These are phyloP conservation scores for Himalopsyche phryganea DNA, from an alignment of 1,140 invertebrate genomes.

Conservation along the genomic window DNA sequence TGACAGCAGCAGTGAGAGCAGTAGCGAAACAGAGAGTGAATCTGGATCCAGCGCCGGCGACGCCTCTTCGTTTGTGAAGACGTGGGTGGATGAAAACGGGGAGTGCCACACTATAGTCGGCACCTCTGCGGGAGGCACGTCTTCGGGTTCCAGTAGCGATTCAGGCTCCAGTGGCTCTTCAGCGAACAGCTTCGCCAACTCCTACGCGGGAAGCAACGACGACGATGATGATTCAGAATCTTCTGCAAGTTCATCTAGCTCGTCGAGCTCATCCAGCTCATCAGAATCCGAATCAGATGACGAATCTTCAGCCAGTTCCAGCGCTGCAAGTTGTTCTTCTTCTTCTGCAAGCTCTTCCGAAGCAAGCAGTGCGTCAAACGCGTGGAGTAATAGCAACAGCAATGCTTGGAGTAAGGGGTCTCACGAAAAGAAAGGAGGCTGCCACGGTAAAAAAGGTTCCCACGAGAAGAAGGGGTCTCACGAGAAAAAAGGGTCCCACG, in stretches of 20 bases:
- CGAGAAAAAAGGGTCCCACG: neutral
- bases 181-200: neutral
- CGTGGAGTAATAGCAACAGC: neutral
- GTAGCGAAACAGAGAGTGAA: neutral
- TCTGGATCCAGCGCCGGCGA: neutral
- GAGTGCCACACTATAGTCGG: neutral
- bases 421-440: neutral
- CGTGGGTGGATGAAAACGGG: neutral
- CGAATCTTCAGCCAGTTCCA: neutral
- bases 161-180: neutral
- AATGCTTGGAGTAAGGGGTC: neutral
- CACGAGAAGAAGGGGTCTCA: constrained; percentile 1
- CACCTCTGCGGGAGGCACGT: neutral
- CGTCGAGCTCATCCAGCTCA: neutral
- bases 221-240: neutral
- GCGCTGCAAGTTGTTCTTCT: neutral
- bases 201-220: neutral
- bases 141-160: neutral
- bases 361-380: neutral
- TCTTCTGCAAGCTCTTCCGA: neutral
- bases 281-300: neutral
- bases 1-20: no score
- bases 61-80: neutral
- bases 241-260: neutral
- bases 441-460: neutral